These are phyloP conservation scores for Lycocerus yunnanus DNA, from an alignment of 2,888 invertebrate species.

Conservation along the genomic window DNA sequence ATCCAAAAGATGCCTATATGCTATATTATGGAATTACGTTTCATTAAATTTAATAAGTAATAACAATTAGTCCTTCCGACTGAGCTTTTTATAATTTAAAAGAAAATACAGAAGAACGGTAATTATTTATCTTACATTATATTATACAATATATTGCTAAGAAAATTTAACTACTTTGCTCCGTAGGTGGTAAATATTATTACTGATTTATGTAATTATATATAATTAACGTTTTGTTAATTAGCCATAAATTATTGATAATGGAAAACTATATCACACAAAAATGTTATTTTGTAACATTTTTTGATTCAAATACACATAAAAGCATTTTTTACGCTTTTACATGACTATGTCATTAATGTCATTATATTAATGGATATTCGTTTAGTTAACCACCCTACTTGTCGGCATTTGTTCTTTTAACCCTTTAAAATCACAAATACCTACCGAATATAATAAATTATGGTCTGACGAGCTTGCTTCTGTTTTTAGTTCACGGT, in stretches of 20 bases:
- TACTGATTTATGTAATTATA: neutral
- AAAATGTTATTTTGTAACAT: neutral
- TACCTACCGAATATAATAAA: slow-evolving; percentile 6
- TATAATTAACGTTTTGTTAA: neutral
- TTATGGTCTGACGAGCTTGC: neutral
- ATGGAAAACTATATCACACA: neutral
- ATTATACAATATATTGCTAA: neutral
- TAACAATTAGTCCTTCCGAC: neutral
- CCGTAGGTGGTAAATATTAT: neutral
- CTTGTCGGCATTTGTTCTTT: slow-evolving; percentile 10
- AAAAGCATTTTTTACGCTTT: neutral
- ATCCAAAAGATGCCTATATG: no score
- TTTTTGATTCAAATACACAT: neutral
- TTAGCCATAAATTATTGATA: neutral
- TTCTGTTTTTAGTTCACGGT: neutral
- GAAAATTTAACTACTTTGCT: neutral
- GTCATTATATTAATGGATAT: slow-evolving; percentile 13
- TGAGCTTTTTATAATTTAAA: neutral
- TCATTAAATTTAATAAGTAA: neutral
- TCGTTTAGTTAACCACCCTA: slow-evolving; percentile 9
- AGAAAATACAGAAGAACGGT: neutral
- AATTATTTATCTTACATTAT: neutral
- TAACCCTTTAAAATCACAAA: slow-evolving; percentile 14
- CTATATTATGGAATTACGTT: neutral
- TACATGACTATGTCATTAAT: slow-evolving; percentile 9